Percentiles rank a stretch among this genome's conserved stretches.
Evolutionary conservation across 1,140 invertebrate genomes (phyloP).

Genomic region (Pectinophora gossypiella): DNA sequence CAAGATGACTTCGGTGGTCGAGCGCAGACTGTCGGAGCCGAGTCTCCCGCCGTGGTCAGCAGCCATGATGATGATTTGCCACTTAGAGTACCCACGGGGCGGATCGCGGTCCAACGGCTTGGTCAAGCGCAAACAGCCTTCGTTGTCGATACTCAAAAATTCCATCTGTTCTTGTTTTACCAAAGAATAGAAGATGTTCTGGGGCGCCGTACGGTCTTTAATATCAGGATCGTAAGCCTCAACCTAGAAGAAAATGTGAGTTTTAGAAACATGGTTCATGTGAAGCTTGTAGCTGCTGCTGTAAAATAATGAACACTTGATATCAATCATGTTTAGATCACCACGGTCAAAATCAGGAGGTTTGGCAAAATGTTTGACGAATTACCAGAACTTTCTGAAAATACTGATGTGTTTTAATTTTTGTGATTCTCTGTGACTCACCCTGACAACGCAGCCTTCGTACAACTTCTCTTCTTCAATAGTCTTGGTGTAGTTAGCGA

Average conservation of each 20-base stretch:
- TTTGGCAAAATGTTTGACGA: no score
- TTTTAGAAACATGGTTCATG: no score
- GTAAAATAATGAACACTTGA: no score
- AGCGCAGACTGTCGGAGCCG: slow-evolving; percentile 76
- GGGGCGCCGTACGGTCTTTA: slow-evolving; percentile 81
- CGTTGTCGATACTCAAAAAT: slow-evolving; percentile 81
- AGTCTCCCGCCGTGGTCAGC: slow-evolving; percentile 82
- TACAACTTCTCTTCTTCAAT: slow-evolving; percentile 82
- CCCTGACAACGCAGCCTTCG: slow-evolving; percentile 79
- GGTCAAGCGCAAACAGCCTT: slow-evolving; percentile 84
- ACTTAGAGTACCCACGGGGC: slow-evolving; percentile 87
- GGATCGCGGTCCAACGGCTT: slow-evolving; percentile 91
- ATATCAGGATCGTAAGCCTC: slow-evolving; percentile 92
- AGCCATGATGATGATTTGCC: slow-evolving; percentile 90
- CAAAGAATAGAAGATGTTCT: slow-evolving; percentile 86
- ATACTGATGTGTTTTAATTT: no score
- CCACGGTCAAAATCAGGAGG: no score
- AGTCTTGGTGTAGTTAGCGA: slow-evolving; percentile 79
- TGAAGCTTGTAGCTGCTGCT: no score
- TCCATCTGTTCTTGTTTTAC: slow-evolving; percentile 82
- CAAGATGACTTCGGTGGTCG: slow-evolving; percentile 83
- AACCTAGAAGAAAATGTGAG: slow-evolving; percentile 66
- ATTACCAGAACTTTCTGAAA: no score
- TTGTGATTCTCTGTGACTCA: no score
- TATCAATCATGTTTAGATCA: no score